Base-by-base conservation (phyloP, 2,888 invertebrate genomes). In the Notodonta ziczac region DNA sequence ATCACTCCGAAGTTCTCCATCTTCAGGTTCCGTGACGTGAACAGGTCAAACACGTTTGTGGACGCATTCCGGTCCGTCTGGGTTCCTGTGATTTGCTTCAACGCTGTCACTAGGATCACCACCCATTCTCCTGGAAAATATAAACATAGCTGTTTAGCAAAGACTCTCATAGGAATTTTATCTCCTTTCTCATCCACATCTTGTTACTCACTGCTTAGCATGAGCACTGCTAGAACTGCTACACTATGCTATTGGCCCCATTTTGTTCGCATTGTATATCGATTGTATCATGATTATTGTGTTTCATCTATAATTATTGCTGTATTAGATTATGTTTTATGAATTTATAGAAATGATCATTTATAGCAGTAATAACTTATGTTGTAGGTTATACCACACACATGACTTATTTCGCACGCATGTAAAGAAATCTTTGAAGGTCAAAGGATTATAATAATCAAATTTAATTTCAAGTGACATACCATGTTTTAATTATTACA, bases 91-190 rank as follows among this genome's bases (percentile, higher is more conserved):
- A 84, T 89, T 85, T 96, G 96, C 72, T 94, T 95, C 40, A 94
- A 80, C 1, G 95, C 92, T 77, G 96, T 94, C 0, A 96, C 95
- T 44, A 95, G 78, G 52, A 96, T 94, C 4, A 95, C 85, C 14
- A 96, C 89, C 96, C 96, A 96, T 90, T 96, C 95, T 77, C 96
- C 96, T 96, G 84, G 14, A 91, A 88, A 8, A 46, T n/a, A 46
- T n/a, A 46, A 46, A 46, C 5, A n/a, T n/a, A n/a, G 13, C 13
- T n/a, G 42, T 10, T 12, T 8, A 42, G 8, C 42, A 42, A 7
- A 8, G 12, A 10, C 10, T 24, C 24, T 2, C 2, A 24, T 24
- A 24, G 24, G 24, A 24, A 24, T 24, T 24, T 2, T 24, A 24
- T 24, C 24, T 24, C 2, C 24, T 24, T 24, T 24, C 24, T 24